phyloP scores from a whole-genome alignment of 2,113 vertebrate species.

The Eulemur macaco region DNA sequence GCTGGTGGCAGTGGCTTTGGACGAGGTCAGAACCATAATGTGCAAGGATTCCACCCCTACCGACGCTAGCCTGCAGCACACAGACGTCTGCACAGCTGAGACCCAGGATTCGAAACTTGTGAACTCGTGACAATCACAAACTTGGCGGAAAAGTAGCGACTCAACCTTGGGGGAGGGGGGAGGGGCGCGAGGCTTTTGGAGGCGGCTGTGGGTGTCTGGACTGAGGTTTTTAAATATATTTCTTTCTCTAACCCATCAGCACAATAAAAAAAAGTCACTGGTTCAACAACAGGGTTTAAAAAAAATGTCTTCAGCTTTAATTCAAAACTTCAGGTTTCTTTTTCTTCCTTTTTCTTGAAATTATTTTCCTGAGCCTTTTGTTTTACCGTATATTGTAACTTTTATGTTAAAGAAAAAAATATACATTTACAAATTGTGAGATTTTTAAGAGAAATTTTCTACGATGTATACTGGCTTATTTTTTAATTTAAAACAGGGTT shows the following conservation, averaged over 20 bases:
- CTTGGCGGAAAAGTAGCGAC: constrained; percentile 85
- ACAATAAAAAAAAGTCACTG: constrained; percentile 95
- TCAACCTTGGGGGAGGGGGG: constrained; percentile 79
- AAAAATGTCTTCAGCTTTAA: constrained; percentile 97
- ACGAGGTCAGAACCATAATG: constrained; percentile 98
- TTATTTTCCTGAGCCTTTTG: constrained; percentile 96
- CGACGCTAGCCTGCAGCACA: constrained; percentile 89
- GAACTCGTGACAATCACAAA: constrained; percentile 91
- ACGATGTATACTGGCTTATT: constrained; percentile 99
- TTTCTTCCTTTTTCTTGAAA: constrained; percentile 90
- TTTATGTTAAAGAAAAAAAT: constrained; percentile 96
- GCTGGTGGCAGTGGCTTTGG: constrained; percentile 91
- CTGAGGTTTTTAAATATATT: constrained; percentile 95
- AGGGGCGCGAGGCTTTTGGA: constrained; percentile 80
- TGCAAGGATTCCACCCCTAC: constrained; percentile 99
- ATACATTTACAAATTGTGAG: constrained; percentile 99
- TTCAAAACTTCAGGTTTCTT: constrained; percentile 92
- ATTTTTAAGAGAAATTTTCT: constrained; percentile 99
- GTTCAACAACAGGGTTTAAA: constrained; percentile 97
- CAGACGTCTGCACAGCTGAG: constrained; percentile 82
- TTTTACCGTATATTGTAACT: constrained; percentile 94
- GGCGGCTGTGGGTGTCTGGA: constrained; percentile 93
- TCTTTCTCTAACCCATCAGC: constrained; percentile 98
- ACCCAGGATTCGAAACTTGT: constrained; percentile 85
- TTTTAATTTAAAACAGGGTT: constrained; percentile 98